phyloP scores from a whole-genome alignment of 2,113 vertebrate species.

The Bufo bufo region DNA sequence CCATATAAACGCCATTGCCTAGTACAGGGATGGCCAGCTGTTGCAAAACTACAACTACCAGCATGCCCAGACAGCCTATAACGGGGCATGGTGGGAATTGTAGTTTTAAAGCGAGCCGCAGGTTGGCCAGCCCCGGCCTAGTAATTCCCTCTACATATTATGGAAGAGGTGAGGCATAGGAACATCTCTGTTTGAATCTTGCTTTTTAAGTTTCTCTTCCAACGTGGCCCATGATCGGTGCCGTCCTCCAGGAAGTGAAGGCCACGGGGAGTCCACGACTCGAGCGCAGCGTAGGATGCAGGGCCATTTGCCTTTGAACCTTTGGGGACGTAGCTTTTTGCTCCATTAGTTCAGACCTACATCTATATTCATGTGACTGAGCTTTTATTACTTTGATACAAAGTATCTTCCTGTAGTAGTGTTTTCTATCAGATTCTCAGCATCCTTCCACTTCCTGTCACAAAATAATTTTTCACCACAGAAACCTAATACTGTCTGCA shows the following conservation, averaged over 20 bases:
- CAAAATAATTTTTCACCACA: background rate
- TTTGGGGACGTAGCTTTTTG: background rate
- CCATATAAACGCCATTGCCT: background rate
- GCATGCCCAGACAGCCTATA: too few relatives aligned
- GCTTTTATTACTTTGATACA: background rate
- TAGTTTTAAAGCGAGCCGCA: too few relatives aligned
- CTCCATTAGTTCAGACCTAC: too few relatives aligned
- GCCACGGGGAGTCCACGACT: background rate
- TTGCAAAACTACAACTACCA: too few relatives aligned
- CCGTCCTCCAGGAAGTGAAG: constrained; percentile 7
- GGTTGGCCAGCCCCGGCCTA: background rate
- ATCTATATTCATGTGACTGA: background rate
- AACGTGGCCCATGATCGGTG: background rate
- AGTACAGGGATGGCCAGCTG: too few relatives aligned
- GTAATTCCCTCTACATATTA: background rate
- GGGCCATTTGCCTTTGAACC: background rate
- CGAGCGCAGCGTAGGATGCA: background rate
- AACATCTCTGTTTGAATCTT: background rate
- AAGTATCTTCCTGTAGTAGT: background rate
- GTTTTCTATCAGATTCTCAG: background rate
- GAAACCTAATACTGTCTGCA: background rate
- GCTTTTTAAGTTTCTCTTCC: background rate
- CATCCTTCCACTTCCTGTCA: background rate
- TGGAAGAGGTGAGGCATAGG: background rate
- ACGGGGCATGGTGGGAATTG: too few relatives aligned